These are phyloP conservation scores for Encarsia formosa DNA, from an alignment of 2,888 invertebrate species.

Conservation along the genomic window DNA sequence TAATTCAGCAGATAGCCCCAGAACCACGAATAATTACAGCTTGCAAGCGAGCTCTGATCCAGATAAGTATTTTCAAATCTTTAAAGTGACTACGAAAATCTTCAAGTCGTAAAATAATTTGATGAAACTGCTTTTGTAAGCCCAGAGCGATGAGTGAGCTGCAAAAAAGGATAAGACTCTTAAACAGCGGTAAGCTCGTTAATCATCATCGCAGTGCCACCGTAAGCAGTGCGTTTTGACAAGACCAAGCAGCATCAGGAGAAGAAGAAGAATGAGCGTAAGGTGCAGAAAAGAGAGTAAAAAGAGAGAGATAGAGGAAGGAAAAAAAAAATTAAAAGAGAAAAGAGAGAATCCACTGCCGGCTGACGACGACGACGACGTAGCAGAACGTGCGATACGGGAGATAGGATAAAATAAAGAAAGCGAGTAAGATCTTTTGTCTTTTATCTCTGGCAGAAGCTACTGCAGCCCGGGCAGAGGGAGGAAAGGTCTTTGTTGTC, in stretches of 20 bases:
- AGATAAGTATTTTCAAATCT: no score
- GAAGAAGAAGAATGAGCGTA: not conserved
- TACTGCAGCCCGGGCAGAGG: conserved; percentile 28
- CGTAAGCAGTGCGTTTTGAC: not conserved
- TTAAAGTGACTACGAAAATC: no score
- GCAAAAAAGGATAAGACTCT: no score
- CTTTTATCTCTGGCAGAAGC: conserved; percentile 28
- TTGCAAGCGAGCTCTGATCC: no score
- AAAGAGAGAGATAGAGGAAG: conserved; percentile 15
- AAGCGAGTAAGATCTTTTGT: conserved; percentile 34
- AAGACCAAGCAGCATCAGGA: not conserved
- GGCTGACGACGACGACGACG: conserved; percentile 2
- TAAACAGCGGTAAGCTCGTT: no score
- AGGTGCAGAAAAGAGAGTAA: not conserved
- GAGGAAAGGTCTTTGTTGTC: conserved; percentile 34
- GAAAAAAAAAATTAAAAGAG: not conserved
- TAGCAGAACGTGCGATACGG: conserved; percentile 19
- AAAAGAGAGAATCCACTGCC: conserved; percentile 5
- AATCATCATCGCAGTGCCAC: no score
- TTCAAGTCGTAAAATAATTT: no score
- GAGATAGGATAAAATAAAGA: conserved; percentile 11
- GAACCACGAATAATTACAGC: no score
- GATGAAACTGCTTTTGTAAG: no score
- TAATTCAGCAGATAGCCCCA: no score
- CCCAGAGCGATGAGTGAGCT: no score